Percentiles rank a stretch among this genome's conserved stretches.
Evolutionary conservation across 2,797 vertebrate genomes (phyloP).

Genomic region (Erpetoichthys calabaricus): DNA sequence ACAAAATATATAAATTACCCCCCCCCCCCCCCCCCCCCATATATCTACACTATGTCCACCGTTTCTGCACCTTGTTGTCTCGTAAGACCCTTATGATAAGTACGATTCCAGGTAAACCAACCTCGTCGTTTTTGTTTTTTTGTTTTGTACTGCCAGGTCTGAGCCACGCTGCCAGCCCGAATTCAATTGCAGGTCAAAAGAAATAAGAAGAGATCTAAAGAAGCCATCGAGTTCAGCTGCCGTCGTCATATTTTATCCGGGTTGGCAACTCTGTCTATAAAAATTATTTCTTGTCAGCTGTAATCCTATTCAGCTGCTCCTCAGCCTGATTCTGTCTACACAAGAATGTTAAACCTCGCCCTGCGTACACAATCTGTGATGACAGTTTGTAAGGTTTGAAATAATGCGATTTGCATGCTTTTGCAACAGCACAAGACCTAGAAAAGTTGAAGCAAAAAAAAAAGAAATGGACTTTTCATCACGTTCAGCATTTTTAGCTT

Average conservation of each 20-base stretch:
- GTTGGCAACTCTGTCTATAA: constrained; percentile 16
- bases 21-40: too few species aligned
- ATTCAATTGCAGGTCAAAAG: background rate
- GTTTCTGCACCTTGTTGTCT: too few species aligned
- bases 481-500: too few species aligned
- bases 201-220: constrained; percentile 9
- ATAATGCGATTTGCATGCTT: constrained; percentile 6
- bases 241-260: constrained; percentile 13
- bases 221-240: constrained; percentile 8
- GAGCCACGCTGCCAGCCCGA: background rate
- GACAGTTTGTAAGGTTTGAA: constrained; percentile 20
- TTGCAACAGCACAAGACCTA: background rate
- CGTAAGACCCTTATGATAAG: too few species aligned
- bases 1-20: too few species aligned
- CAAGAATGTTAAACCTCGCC: constrained; percentile 10
- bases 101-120: too few species aligned
- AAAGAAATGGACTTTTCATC: too few species aligned
- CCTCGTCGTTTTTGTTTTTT: too few species aligned
- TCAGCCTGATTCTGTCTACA: constrained; percentile 20
- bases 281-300: constrained; percentile 12
- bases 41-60: too few species aligned
- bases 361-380: constrained; percentile 17
- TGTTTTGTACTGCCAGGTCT: too few species aligned
- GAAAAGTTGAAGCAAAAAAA: too few species aligned
- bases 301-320: constrained; percentile 8